Percentiles rank a stretch among this genome's conserved stretches.
These are phyloP conservation scores for Aleiodes alternator DNA, from an alignment of 2,888 invertebrate species.

Conservation along the genomic window DNA sequence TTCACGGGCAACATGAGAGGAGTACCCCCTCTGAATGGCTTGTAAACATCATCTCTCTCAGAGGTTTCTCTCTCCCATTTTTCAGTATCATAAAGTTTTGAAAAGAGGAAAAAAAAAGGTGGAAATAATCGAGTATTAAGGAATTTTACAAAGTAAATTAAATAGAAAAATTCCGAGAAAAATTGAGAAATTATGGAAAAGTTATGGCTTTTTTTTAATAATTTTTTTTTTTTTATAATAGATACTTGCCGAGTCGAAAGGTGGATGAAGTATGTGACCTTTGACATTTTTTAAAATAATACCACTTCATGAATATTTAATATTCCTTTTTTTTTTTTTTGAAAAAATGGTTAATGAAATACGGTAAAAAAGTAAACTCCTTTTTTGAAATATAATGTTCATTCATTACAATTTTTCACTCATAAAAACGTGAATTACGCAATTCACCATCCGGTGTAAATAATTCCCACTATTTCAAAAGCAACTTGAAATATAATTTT, in stretches of 20 bases:
- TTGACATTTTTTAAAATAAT: too few relatives aligned
- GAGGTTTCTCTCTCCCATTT: background rate
- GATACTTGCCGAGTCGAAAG: too few relatives aligned
- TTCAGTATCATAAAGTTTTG: slow-evolving; percentile 6
- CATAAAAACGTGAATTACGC: slow-evolving; percentile 10
- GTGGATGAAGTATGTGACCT: too few relatives aligned
- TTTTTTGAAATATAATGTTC: background rate
- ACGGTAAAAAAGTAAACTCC: background rate
- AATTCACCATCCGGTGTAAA: slow-evolving; percentile 12
- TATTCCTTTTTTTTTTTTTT: too few relatives aligned
- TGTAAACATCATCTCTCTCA: slow-evolving; percentile 14
- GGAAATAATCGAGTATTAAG: slow-evolving; percentile 3
- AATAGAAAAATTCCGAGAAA: too few relatives aligned
- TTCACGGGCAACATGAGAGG: background rate
- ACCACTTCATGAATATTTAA: too few relatives aligned
- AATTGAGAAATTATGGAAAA: too few relatives aligned
- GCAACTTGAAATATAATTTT: slow-evolving; percentile 30
- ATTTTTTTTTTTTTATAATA: too few relatives aligned
- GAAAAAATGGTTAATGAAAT: background rate
- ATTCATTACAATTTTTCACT: slow-evolving; percentile 2
- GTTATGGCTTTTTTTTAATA: too few relatives aligned
- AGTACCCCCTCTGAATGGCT: slow-evolving; percentile 20
- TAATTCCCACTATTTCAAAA: slow-evolving; percentile 15
- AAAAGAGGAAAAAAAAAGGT: background rate
- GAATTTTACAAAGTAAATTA: slow-evolving; percentile 19